A percentile compares a stretch with the other conserved stretches of the same genome.
These are phyloP conservation scores for Drosophila truncata DNA, from an alignment of 1,140 invertebrate species.

Conservation along the genomic window DNA sequence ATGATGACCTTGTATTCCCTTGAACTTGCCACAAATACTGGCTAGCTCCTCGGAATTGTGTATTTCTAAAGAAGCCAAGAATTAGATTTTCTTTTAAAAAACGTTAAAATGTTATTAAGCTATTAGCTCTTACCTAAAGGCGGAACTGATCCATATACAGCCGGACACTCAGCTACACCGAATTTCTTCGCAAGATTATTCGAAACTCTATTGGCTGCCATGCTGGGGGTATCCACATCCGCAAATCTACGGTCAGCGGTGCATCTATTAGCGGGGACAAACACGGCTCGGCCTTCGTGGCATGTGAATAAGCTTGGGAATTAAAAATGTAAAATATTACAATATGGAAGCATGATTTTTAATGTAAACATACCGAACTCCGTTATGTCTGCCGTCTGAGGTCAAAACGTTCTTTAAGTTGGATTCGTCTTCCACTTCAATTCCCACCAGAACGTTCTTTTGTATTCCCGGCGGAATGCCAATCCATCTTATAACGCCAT, in stretches of 20 bases:
- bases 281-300: constrained; percentile 88
- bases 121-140: constrained; percentile 88
- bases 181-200: constrained; percentile 68
- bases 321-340: background rate
- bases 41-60: constrained; percentile 88
- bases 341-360: background rate
- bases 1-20: constrained; percentile 98
- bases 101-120: background rate
- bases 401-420: constrained; percentile 87
- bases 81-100: background rate
- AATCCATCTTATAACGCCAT: constrained; percentile 96
- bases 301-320: constrained; percentile 68
- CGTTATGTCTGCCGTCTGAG: constrained; percentile 92
- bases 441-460: constrained; percentile 86
- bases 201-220: constrained; percentile 27
- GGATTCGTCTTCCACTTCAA: constrained; percentile 91
- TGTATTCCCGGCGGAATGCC: constrained; percentile 86
- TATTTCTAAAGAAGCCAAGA: constrained; percentile 48
- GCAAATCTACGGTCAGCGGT: constrained; percentile 91
- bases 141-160: constrained; percentile 91
- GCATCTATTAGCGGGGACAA: constrained; percentile 92
- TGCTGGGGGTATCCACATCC: constrained; percentile 85
- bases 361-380: constrained; percentile 71
- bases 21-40: constrained; percentile 90
- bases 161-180: constrained; percentile 89